Conservation (phyloP, 2,797 vertebrate genomes). For the Trichosurus vulpecula region DNA sequence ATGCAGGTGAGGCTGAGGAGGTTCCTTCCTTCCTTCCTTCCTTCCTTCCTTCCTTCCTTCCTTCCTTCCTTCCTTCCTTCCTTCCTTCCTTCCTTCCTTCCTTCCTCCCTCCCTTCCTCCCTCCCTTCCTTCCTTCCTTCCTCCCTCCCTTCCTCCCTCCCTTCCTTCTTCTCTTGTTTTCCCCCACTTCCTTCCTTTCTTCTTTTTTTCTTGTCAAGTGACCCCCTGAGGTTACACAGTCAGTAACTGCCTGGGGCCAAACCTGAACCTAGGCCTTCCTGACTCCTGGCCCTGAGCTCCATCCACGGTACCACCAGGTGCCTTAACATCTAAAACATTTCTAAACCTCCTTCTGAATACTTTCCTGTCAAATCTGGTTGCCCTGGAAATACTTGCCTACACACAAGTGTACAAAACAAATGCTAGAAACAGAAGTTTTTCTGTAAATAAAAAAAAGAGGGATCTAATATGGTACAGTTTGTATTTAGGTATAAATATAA, state of each 20-base stretch:
- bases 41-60: too few species aligned
- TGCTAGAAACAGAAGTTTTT: conserved; percentile 26
- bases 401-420: not conserved
- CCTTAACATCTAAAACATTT: not conserved
- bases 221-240: not conserved
- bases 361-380: not conserved
- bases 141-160: accelerated
- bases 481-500: not conserved
- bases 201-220: too few species aligned
- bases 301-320: not conserved
- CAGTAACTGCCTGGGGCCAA: not conserved
- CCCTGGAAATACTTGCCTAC: not conserved
- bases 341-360: not conserved
- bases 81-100: too few species aligned
- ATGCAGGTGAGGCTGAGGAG: not conserved
- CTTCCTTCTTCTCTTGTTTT: not conserved
- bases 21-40: not conserved
- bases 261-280: not conserved
- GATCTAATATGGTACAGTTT: not conserved
- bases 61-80: not conserved
- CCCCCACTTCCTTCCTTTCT: too few species aligned
- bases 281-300: not conserved
- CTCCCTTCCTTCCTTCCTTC: accelerated
- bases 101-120: too few species aligned
- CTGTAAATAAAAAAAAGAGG: not conserved